phyloP scores from a whole-genome alignment of 2,888 invertebrate genomes.

The Cryptosula pallasiana region DNA sequence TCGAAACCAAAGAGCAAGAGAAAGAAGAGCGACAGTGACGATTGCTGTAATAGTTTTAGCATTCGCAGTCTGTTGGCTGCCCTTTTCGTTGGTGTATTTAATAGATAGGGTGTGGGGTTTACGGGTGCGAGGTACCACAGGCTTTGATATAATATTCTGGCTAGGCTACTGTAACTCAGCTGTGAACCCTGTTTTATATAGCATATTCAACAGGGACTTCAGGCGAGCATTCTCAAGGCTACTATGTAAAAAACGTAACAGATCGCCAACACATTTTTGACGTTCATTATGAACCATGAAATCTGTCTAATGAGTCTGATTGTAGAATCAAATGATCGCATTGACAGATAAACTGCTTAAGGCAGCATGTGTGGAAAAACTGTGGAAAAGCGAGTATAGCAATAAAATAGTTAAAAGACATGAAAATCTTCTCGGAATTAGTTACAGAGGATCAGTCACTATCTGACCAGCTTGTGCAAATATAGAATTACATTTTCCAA shows the following conservation, averaged over 20 bases:
- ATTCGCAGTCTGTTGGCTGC: constrained; percentile 96
- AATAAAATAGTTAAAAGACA: no score
- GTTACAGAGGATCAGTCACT: no score
- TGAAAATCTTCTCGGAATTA: no score
- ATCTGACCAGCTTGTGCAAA: no score
- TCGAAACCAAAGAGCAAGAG: constrained; percentile 67
- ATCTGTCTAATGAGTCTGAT: no score
- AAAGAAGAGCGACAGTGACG: constrained; percentile 91
- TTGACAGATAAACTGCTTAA: no score
- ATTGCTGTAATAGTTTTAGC: constrained; percentile 96
- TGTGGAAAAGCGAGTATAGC: no score
- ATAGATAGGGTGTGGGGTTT: constrained; percentile 49
- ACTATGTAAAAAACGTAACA: constrained; percentile 58
- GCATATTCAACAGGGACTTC: constrained; percentile 96
- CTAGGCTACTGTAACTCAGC: constrained; percentile 95
- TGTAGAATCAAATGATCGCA: no score
- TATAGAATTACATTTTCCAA: no score
- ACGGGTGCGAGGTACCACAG: constrained; percentile 39
- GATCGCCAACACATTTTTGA: constrained; percentile 1
- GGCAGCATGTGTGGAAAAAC: no score
- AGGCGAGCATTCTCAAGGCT: constrained; percentile 89
- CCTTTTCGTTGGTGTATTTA: constrained; percentile 72
- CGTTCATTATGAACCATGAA: no score
- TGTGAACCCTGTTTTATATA: constrained; percentile 85
- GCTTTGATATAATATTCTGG: constrained; percentile 89